A percentile compares a stretch with the other conserved stretches of the same genome.
phyloP scores from a whole-genome alignment of 2,888 invertebrate genomes.

The Cremastinae sp. region DNA sequence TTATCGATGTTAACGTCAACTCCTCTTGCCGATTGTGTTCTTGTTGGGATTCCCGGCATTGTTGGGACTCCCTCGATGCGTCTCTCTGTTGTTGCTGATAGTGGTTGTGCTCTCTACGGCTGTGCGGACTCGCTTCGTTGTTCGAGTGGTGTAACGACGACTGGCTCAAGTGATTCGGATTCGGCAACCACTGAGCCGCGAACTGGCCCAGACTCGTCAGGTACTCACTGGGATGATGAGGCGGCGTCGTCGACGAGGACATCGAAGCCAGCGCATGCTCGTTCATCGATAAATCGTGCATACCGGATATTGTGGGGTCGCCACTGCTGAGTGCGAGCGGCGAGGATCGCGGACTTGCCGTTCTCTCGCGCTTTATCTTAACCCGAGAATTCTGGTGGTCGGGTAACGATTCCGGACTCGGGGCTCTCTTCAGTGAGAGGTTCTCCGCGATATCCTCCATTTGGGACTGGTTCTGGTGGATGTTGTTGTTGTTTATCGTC shows the following conservation, averaged over 20 bases:
- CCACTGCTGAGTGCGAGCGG: constrained; percentile 72
- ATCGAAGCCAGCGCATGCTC: constrained; percentile 83
- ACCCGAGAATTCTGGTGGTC: constrained; percentile 69
- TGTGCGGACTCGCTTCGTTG: constrained; percentile 72
- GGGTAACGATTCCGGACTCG: constrained; percentile 66
- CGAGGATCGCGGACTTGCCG: constrained; percentile 76
- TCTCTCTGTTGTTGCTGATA: constrained; percentile 62
- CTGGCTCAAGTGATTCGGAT: constrained; percentile 69
- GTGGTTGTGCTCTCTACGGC: constrained; percentile 52
- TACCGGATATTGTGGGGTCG: constrained; percentile 72
- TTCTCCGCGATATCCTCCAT: constrained; percentile 77
- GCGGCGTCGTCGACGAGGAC: constrained; percentile 88
- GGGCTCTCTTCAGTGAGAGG: constrained; percentile 75
- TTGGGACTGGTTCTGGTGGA: constrained; percentile 60
- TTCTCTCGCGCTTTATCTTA: constrained; percentile 76
- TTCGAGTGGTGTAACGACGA: constrained; percentile 68
- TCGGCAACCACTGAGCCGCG: constrained; percentile 76
- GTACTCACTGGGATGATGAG: constrained; percentile 83
- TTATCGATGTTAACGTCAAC: constrained; percentile 66
- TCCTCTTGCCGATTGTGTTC: constrained; percentile 63
- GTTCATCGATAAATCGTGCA: constrained; percentile 77
- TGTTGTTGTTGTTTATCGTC: constrained; percentile 67
- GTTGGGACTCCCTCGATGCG: constrained; percentile 53
- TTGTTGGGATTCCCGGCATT: constrained; percentile 68
- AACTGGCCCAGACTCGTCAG: constrained; percentile 77